phyloP scores from a whole-genome alignment of 2,888 invertebrate genomes.

The Lycocerus yunnanus region DNA sequence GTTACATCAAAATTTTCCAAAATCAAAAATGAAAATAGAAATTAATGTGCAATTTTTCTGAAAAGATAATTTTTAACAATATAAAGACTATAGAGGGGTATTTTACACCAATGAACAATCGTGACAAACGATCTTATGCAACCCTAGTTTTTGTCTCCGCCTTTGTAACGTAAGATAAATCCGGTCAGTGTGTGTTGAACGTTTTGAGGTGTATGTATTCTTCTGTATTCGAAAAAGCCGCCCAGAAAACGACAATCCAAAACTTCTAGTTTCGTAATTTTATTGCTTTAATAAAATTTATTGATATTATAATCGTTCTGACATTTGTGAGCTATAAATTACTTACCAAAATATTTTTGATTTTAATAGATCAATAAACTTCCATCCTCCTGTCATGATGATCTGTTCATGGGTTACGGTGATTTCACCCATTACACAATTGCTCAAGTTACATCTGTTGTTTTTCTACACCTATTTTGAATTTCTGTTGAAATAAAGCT shows the following conservation, averaged over 20 bases:
- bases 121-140: not conserved
- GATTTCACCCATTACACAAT: not conserved
- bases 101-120: not conserved
- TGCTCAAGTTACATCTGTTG: not conserved
- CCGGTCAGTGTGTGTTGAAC: not conserved
- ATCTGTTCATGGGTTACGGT: not conserved
- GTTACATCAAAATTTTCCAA: no score
- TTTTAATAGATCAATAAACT: not conserved
- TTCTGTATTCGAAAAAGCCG: not conserved
- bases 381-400: not conserved
- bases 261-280: not conserved
- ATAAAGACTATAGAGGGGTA: not conserved
- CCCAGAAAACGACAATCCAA: not conserved
- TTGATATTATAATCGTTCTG: not conserved
- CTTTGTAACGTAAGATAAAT: not conserved
- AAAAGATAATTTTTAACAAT: not conserved
- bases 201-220: not conserved
- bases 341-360: not conserved
- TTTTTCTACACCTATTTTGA: not conserved
- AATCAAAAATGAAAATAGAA: no score
- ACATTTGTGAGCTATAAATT: not conserved
- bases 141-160: slow-evolving; percentile 1
- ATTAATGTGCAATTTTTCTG: not conserved
- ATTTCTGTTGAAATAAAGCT: not conserved
- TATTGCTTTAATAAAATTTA: not conserved